Evolutionary conservation across 2,797 vertebrate species (phyloP), one percentile per base, ranked within the genome.

Genomic region (Rhinogobio ventralis): DNA sequence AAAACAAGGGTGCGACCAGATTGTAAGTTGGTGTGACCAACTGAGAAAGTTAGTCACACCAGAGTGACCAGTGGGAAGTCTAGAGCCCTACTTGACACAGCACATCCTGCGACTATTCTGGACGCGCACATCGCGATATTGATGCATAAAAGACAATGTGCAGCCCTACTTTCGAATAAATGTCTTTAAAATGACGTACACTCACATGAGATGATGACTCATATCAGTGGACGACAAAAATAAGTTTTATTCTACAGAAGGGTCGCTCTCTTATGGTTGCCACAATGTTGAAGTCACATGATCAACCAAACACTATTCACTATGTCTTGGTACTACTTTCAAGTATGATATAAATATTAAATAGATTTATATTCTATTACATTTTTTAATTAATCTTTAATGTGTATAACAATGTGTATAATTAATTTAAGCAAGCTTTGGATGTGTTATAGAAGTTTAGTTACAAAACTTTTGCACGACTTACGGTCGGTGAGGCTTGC

Each of bases 401-500:
- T n/a, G n/a, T n/a, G n/a, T n/a, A n/a, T 23, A 39, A 36, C 51
- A 39, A 39, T n/a, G 23, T 25, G 30, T 39, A 17, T n/a, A 57
- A n/a, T 36, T 2, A 15, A 57, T 15, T 15, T 60, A 25, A 19
- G 23, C 28, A 20, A 20, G 64, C 64, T 33, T 67, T 36, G 23
- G 53, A 25, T 55, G n/a, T 7, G 71, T 39, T 36, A 45, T 45
- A 42, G 15, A 60, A 17, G 36, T 10, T 25, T 14, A 53, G 28
- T 73, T 82, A 79, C 77, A 60, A 39, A 36, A 28, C 57, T 82
- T 76, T 30, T 25, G 91, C 6, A 7, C n/a, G 78, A 98, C 98
- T 98, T 95, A 99, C 98, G 96, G 95, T 99, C 98, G 91, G 98
- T 99, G 91, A 99, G 97, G 97, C 98, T 99, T 96, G 98, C 98